These are phyloP conservation scores for Ranitomeya variabilis DNA, from an alignment of 2,113 vertebrate species.

Conservation along the genomic window DNA sequence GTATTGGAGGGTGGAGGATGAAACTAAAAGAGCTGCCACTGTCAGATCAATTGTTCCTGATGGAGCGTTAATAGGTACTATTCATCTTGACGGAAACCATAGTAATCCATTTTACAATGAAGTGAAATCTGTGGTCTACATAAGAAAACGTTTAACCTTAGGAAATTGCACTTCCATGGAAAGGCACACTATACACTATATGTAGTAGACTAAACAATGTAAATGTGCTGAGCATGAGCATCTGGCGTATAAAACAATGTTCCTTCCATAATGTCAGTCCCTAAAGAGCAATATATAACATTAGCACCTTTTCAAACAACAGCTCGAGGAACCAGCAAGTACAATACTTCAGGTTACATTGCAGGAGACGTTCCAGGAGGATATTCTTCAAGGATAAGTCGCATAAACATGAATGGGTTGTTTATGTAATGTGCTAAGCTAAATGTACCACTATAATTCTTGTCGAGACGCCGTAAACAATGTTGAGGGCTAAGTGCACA, in stretches of 20 bases:
- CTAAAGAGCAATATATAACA: background rate
- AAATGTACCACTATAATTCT: too few relatives aligned
- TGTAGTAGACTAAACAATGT: slow-evolving; percentile 25
- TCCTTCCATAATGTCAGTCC: background rate
- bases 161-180: background rate
- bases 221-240: background rate
- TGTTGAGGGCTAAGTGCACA: too few relatives aligned
- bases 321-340: background rate
- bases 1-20: too few relatives aligned
- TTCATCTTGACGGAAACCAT: background rate
- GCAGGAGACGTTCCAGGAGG: too few relatives aligned
- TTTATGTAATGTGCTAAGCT: too few relatives aligned
- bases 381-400: too few relatives aligned
- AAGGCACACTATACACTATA: background rate
- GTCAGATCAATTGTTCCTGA: too few relatives aligned
- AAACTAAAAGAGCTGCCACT: too few relatives aligned
- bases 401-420: too few relatives aligned
- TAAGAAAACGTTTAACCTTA: slow-evolving; percentile 16
- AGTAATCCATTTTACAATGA: background rate
- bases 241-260: background rate
- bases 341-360: too few relatives aligned
- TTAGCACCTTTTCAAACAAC: background rate
- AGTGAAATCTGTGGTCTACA: slow-evolving; percentile 1
- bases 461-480: too few relatives aligned
- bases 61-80: background rate